phyloP scores from a whole-genome alignment of 2,797 vertebrate genomes.

The Selene dorsalis region DNA sequence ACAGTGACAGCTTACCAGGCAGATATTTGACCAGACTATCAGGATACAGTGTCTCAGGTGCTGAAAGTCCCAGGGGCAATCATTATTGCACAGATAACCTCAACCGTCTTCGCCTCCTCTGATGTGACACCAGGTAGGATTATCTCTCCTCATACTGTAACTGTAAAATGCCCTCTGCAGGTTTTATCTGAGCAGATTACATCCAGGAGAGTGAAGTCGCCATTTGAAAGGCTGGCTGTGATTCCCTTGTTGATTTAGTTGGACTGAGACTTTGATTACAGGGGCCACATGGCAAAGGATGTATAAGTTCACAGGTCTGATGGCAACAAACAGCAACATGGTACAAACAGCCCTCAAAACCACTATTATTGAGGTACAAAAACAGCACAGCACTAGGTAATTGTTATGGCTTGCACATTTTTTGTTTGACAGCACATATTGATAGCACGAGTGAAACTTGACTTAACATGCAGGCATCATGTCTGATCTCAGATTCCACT shows the following conservation, averaged over 20 bases:
- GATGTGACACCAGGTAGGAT: slow-evolving; percentile 73
- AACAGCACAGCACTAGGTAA: not conserved
- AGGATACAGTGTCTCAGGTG: slow-evolving; percentile 45
- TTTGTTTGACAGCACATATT: not conserved
- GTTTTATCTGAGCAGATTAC: slow-evolving; percentile 73
- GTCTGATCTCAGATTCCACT: not conserved
- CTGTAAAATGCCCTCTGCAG: slow-evolving; percentile 69
- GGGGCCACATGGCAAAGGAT: slow-evolving; percentile 28
- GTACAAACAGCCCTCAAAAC: not conserved
- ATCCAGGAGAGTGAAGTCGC: slow-evolving; percentile 55
- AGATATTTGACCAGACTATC: slow-evolving; percentile 49
- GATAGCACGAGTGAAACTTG: not conserved
- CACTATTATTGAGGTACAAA: not conserved
- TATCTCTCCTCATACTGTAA: slow-evolving; percentile 68
- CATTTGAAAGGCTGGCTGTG: slow-evolving; percentile 43
- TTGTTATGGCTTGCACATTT: not conserved
- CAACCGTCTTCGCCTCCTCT: slow-evolving; percentile 50
- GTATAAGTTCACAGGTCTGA: not conserved
- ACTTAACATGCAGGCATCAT: not conserved
- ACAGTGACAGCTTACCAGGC: slow-evolving; percentile 13
- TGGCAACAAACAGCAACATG: not conserved
- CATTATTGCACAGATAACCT: slow-evolving; percentile 76
- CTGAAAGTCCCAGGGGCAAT: slow-evolving; percentile 54
- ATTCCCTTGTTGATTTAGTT: slow-evolving; percentile 58
- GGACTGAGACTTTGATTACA: slow-evolving; percentile 51